These are phyloP conservation scores for Garra rufa DNA, from an alignment of 2,113 vertebrate species.

Conservation along the genomic window DNA sequence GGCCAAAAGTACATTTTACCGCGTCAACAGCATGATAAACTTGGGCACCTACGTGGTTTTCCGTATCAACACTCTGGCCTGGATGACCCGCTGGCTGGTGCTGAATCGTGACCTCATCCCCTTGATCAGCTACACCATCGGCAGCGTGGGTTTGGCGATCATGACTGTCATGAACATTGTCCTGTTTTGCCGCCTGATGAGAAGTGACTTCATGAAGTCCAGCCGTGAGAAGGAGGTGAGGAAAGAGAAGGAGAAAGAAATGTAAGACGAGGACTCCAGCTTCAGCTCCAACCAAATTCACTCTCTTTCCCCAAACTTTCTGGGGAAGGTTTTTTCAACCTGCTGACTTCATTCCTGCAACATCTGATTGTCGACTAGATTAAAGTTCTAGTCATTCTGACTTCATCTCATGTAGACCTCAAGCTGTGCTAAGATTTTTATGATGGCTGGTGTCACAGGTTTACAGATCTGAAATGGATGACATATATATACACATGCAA, in stretches of 20 bases:
- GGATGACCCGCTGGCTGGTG: constrained; percentile 92
- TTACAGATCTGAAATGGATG: constrained; percentile 7
- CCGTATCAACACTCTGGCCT: constrained; percentile 88
- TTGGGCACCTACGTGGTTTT: constrained; percentile 90
- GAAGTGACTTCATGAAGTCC: constrained; percentile 82
- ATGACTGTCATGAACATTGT: constrained; percentile 86
- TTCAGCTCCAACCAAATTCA: constrained; percentile 1
- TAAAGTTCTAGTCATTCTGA: background rate
- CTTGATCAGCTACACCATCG: constrained; percentile 77
- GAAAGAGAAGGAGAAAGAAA: constrained; percentile 73
- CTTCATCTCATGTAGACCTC: constrained; percentile 13
- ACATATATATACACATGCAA: constrained; percentile 18
- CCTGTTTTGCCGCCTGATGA: constrained; percentile 82
- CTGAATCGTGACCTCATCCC: constrained; percentile 82
- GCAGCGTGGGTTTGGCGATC: constrained; percentile 85
- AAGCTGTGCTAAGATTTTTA: constrained; percentile 4
- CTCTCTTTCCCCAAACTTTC: background rate
- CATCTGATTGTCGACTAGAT: background rate
- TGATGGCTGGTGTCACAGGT: constrained; percentile 9
- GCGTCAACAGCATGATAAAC: constrained; percentile 86
- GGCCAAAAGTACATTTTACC: constrained; percentile 74
- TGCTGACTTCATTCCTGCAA: background rate
- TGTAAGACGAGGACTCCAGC: constrained; percentile 50
- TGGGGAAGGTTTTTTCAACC: background rate
- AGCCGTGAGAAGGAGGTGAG: constrained; percentile 62